Base-by-base conservation (phyloP, 1,140 invertebrate species). In the Lordiphosa clarofinis region DNA sequence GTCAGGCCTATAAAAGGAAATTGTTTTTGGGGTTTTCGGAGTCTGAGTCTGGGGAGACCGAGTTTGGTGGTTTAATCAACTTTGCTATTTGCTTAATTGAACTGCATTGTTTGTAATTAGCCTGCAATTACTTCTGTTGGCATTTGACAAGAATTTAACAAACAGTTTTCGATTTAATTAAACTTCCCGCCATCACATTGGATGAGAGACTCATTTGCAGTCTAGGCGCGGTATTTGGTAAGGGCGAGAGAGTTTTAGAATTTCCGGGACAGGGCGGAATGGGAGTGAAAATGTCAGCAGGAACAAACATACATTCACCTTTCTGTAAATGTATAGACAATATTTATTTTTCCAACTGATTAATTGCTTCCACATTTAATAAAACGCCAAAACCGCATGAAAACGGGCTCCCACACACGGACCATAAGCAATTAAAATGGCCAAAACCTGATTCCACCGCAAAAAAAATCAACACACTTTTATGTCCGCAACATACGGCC, bases 401-500 rank as follows among this genome's bases (percentile, higher is more conserved):
- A 39, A 7, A 15, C 8, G 44, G 21, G 11, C 13, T 28, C 11
- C 48, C 28, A 43, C 24, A 28, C 24, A 28, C 28, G 28, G 2
- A 31, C 35, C 55, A 37, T 66, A 28, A 11, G 31, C 64, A 35
- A 55, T 69, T 69, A 69, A 60, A 69, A 61, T 65, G 50, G 56
- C 40, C 39, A 61, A 49, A 69, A 54, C 47, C 43, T 35, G 48
- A 74, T 66, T 60, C 75, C 53, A 53, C 75, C 75, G 28, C 61
- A 75, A 82, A 75, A 48, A 60, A 54, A 48, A 61, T n/a, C n/a
- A n/a, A n/a, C 38, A 46, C 36, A 61, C 42, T 75, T 76, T 38
- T 60, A 56, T 55, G 57, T 58, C 49, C 49, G 56, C 55, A 65
- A 8, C 28, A 28, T 28, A 56, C 56, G 11, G 13, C 9, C 21